These are phyloP conservation scores for Sciurus carolinensis DNA, from an alignment of 2,797 vertebrate species.

Conservation along the genomic window DNA sequence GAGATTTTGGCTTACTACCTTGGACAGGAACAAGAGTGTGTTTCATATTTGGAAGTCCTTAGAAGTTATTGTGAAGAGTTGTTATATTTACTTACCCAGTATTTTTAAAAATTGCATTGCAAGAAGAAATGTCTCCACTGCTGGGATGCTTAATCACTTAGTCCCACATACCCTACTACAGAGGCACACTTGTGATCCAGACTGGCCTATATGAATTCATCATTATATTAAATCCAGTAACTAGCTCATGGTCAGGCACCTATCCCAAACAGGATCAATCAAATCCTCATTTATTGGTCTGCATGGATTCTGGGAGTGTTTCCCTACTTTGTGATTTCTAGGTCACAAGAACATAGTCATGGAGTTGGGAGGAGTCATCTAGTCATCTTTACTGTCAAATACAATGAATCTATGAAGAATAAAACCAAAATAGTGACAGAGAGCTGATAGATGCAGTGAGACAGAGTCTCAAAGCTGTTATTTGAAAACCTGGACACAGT, in stretches of 20 bases:
- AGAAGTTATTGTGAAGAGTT: not conserved
- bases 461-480: not conserved
- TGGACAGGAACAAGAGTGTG: accelerated
- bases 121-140: not conserved
- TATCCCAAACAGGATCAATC: not conserved
- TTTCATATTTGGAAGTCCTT: not conserved
- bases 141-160: not conserved
- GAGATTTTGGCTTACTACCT: not conserved
- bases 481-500: not conserved
- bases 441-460: not conserved
- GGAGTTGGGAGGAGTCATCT: not conserved
- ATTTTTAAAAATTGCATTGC: not conserved
- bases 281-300: not conserved
- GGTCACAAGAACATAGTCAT: not conserved
- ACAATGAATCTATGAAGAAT: not conserved
- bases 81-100: not conserved
- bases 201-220: not conserved
- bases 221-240: not conserved
- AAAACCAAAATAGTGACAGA: not conserved
- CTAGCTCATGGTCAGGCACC: not conserved
- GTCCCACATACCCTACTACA: not conserved
- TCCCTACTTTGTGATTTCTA: not conserved
- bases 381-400: not conserved
- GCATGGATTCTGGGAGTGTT: not conserved
- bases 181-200: not conserved